Evolutionary conservation across 92 coral and sea anemone species (phyloP).

Genomic region (Parazoanthus darwini): DNA sequence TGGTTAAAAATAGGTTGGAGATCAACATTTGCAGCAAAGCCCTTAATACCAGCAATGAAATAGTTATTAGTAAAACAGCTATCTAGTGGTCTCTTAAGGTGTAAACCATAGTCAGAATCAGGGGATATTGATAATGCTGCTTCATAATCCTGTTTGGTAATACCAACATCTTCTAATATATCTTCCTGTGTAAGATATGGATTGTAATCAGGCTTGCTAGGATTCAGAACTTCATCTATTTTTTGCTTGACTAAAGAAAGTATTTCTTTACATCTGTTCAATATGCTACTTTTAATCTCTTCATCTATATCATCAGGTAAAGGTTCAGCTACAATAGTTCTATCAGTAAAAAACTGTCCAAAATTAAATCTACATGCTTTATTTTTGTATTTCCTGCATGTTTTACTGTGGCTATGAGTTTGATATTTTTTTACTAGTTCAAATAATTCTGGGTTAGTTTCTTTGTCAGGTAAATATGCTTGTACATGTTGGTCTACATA

Average conservation of each 20-base stretch:
- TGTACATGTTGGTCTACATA: conserved; percentile 54
- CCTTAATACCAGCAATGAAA: conserved; percentile 55
- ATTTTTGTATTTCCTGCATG: conserved; percentile 73
- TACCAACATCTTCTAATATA: conserved; percentile 24
- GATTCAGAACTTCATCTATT: conserved; percentile 41
- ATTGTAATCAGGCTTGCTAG: conserved; percentile 35
- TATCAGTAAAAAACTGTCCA: conserved; percentile 74
- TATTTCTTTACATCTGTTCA: conserved; percentile 51
- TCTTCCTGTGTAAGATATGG: conserved; percentile 19
- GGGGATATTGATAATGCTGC: conserved; percentile 40
- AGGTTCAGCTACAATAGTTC: conserved; percentile 71
- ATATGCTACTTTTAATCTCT: conserved; percentile 29
- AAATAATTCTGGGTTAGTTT: conserved; percentile 42
- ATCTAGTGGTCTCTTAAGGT: conserved; percentile 33
- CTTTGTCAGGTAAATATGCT: conserved; percentile 51
- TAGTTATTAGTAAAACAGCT: conserved; percentile 35
- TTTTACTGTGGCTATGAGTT: conserved; percentile 60
- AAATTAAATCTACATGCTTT: conserved; percentile 67
- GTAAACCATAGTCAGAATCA: conserved; percentile 25
- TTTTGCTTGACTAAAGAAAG: conserved; percentile 55
- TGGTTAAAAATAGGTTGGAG: conserved; percentile 60
- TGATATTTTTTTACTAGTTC: conserved; percentile 57
- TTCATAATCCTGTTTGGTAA: conserved; percentile 32
- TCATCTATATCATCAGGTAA: conserved; percentile 58
- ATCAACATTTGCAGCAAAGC: conserved; percentile 61